A percentile compares a stretch with the other conserved stretches of the same genome.
phyloP scores from a whole-genome alignment of 2,888 invertebrate genomes.

The Platycnemis pennipes region DNA sequence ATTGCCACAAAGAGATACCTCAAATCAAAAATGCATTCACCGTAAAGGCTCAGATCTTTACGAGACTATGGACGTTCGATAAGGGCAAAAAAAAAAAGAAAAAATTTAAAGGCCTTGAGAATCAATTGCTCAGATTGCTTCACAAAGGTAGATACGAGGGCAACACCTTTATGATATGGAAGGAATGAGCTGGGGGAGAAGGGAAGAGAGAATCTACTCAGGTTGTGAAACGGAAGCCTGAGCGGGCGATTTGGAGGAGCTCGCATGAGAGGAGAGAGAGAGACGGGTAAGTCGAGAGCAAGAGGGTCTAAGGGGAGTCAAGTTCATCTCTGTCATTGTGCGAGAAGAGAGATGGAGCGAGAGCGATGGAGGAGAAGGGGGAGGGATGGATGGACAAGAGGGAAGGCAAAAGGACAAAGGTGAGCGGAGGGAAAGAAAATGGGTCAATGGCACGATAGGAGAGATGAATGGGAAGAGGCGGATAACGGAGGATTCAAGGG shows the following conservation, averaged over 20 bases:
- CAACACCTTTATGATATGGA: background rate
- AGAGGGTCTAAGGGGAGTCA: background rate
- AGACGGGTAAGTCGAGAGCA: background rate
- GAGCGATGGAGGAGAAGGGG: no score
- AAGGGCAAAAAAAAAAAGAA: no score
- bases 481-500: background rate
- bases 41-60: no score
- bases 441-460: background rate
- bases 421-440: background rate
- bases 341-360: background rate
- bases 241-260: background rate
- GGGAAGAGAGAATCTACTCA: constrained; percentile 11
- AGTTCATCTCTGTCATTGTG: background rate
- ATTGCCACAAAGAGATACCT: no score
- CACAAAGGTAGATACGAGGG: background rate
- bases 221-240: background rate
- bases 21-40: no score
- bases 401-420: constrained; percentile 14
- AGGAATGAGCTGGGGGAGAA: background rate
- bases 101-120: background rate
- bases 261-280: background rate
- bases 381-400: background rate
- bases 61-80: no score
- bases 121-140: background rate
- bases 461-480: background rate